Conservation (phyloP, 2,113 vertebrate species). For the Melanocharis versteri region DNA sequence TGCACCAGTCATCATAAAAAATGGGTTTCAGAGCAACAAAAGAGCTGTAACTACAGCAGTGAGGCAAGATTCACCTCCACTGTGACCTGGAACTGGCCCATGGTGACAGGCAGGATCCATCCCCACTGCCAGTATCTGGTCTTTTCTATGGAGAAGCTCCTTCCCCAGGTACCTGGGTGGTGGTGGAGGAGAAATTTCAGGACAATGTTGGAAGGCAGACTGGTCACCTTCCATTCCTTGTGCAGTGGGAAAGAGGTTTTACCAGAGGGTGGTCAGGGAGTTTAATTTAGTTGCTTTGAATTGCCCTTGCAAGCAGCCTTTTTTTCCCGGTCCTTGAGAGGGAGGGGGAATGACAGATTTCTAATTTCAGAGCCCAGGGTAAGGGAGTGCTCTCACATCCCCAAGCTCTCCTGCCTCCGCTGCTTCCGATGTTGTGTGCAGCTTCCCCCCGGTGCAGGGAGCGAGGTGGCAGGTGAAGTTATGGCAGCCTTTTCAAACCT, state of each 20-base stretch:
- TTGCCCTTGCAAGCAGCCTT: rapidly evolving
- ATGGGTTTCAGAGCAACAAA: not conserved
- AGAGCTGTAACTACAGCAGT: not conserved
- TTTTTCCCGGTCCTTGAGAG: not conserved
- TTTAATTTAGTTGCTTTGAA: not conserved
- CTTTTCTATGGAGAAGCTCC: not conserved
- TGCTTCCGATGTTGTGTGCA: not conserved
- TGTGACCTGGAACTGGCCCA: not conserved
- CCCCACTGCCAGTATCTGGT: too few species aligned
- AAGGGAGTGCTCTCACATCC: not conserved
- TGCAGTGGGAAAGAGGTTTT: not conserved
- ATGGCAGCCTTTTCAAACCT: not conserved
- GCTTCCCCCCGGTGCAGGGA: not conserved
- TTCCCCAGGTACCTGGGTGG: rapidly evolving
- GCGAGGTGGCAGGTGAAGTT: not conserved
- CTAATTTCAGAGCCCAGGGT: not conserved
- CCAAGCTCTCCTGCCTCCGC: rapidly evolving
- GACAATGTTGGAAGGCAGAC: not conserved
- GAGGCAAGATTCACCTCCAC: not conserved
- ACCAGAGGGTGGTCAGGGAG: not conserved
- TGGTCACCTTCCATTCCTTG: not conserved
- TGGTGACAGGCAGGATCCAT: not conserved
- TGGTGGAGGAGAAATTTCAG: not conserved
- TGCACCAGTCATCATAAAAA: not conserved
- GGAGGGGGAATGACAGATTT: not conserved